Evolutionary conservation across 2,888 invertebrate species (phyloP).

Genomic region (Chironomus riparius): DNA sequence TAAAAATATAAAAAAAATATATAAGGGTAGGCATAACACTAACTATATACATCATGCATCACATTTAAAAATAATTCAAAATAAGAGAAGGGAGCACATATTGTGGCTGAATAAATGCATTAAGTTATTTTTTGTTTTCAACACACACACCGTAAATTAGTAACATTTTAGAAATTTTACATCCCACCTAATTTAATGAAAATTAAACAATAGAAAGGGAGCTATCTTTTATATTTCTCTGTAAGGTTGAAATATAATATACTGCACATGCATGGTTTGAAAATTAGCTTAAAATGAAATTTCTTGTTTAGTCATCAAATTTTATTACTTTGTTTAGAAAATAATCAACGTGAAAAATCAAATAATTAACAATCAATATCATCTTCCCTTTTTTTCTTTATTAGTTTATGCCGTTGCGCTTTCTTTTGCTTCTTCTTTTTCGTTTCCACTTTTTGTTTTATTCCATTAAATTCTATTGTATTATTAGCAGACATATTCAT

Average conservation of each 20-base stretch:
- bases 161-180: background rate
- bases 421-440: background rate
- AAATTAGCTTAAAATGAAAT: background rate
- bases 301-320: slow-evolving; percentile 25
- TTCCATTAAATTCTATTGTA: too few species aligned
- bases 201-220: slow-evolving; percentile 11
- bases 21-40: slow-evolving; percentile 1
- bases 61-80: too few species aligned
- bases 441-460: background rate
- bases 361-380: slow-evolving; percentile 16
- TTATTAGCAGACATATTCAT: background rate
- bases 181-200: slow-evolving; percentile 21
- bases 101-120: slow-evolving; percentile 9
- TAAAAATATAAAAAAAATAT: background rate
- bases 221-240: background rate
- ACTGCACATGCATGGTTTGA: background rate
- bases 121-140: background rate
- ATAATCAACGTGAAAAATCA: slow-evolving; percentile 25
- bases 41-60: too few species aligned
- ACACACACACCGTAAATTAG: background rate
- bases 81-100: background rate
- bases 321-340: slow-evolving; percentile 22
- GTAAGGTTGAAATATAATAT: background rate
- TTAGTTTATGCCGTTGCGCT: background rate
- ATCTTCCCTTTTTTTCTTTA: background rate